Evolutionary conservation across 2,888 invertebrate genomes (phyloP), one percentile per base, ranked within the genome.

Genomic region (Agonopterix heracliana): DNA sequence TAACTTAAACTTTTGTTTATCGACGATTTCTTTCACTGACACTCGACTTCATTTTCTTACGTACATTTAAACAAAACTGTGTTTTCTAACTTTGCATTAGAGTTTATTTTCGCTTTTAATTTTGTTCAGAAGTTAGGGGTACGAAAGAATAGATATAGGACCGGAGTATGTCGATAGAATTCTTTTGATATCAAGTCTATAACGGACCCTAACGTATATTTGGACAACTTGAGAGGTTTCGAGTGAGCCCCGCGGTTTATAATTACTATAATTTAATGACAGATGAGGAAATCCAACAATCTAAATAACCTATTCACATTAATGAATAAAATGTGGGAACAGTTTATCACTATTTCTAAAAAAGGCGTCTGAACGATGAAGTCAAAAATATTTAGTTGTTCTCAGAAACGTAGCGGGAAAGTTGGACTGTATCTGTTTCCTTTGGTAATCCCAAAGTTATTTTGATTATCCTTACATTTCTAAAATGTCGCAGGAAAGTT

Each of bases 191-290:
- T 66, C 70, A 77, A 76, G 68, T 67, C 70, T 76, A 75, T 84
- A 88, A 87, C 86, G 84, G 81, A 80, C 88, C 86, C 86, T 66
- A 88, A 87, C 87, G 88, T 83, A 81, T 85, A 86, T 86, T 87
- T 86, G 86, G 87, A 86, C 85, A 84, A 85, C 68, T 81, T 70
- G 84, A 85, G 86, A 85, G 84, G 73, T 76, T 67, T 87, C 70
- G 75, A 88, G 87, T 85, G 81, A 77, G 74, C 78, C 78, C 44
- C 77, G 65, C 68, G 74, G 78, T 78, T 85, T 82, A 78, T 86
- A 88, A 88, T 87, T 87, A 85, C 87, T 76, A 83, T 88, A 85
- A 88, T 86, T 86, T 84, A 64, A 54, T 55, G 67, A 78, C 78
- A 84, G 84, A 86, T 82, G 81, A 83, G 81, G 76, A 66, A 76